These are phyloP conservation scores for Tokudaia muenninki DNA, from an alignment of 2,797 vertebrate genomes.

Conservation along the genomic window DNA sequence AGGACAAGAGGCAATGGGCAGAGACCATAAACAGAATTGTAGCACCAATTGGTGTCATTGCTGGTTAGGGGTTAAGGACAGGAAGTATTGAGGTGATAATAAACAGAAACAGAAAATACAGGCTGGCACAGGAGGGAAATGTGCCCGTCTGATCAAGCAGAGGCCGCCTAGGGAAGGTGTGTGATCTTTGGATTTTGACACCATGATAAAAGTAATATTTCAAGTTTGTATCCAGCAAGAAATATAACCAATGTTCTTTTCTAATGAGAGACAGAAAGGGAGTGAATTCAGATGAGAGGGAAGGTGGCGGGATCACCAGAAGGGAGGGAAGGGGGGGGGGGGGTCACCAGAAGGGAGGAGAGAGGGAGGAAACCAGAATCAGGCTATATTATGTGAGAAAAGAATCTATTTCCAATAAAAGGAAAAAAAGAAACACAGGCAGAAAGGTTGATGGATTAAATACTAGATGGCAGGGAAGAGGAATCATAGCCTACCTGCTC, in stretches of 20 bases:
- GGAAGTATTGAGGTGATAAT: not conserved
- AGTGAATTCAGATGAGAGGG: too few species aligned
- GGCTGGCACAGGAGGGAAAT: rapidly evolving
- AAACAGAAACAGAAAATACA: not conserved
- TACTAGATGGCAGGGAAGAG: not conserved
- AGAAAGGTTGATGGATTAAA: not conserved
- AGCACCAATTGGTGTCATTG: not conserved
- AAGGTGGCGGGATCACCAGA: too few species aligned
- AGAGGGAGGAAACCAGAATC: not conserved
- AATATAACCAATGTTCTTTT: not conserved
- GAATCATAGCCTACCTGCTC: not conserved
- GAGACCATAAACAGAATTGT: not conserved
- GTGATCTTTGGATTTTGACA: slow-evolving; percentile 10
- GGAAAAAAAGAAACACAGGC: not conserved
- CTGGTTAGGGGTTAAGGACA: not conserved
- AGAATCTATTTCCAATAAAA: not conserved
- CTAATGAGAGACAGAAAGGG: not conserved
- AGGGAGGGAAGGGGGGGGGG: too few species aligned
- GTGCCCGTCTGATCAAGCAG: not conserved
- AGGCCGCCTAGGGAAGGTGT: not conserved
- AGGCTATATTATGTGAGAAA: not conserved
- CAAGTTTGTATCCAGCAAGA: not conserved
- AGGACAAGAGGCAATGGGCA: not conserved
- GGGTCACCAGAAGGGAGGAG: too few species aligned
- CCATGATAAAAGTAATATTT: not conserved